Evolutionary conservation across 2,113 vertebrate species (phyloP).

Genomic region (Camelus dromedarius): DNA sequence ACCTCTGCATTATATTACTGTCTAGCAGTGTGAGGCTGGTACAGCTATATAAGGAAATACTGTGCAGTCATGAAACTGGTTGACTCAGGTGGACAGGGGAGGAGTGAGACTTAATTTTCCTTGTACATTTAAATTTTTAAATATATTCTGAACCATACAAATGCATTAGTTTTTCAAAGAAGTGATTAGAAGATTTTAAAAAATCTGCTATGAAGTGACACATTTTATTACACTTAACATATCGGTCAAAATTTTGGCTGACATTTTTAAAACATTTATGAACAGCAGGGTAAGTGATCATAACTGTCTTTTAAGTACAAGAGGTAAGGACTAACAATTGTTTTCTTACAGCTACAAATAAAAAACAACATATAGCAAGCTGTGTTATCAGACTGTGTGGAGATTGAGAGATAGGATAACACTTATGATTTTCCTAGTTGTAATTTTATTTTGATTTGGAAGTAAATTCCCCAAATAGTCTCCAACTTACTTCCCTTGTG

Average conservation of each 20-base stretch:
- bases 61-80: background rate
- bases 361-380: background rate
- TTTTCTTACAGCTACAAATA: background rate
- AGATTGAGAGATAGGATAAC: background rate
- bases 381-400: background rate
- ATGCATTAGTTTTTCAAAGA: background rate
- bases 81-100: background rate
- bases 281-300: conserved; percentile 34
- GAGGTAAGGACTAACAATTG: background rate
- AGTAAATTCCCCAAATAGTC: background rate
- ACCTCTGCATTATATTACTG: background rate
- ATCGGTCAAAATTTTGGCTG: background rate
- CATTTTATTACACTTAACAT: conserved; percentile 30
- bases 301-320: conserved; percentile 29
- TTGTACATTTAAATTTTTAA: background rate
- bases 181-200: background rate
- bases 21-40: background rate
- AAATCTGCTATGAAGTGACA: background rate
- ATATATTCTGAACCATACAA: background rate
- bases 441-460: conserved; percentile 33
- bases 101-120: background rate
- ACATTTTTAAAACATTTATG: background rate
- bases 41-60: background rate
- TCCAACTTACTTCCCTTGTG: background rate
- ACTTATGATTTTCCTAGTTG: background rate